Base-by-base conservation (phyloP, 1,140 invertebrate genomes). In the Drosophila ficusphila region DNA sequence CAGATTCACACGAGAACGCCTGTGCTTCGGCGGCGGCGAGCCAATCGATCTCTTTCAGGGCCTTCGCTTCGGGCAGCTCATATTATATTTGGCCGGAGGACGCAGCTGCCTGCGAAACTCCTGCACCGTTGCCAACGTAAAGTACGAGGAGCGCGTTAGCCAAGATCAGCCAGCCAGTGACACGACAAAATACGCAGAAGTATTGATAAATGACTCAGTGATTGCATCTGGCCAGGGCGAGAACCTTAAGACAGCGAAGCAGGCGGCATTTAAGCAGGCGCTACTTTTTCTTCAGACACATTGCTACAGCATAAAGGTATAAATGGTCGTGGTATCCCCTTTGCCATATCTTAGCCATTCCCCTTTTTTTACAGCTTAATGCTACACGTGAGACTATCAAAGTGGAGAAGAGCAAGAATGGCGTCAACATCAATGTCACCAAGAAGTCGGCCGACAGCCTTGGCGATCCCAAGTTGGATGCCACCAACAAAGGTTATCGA, bases 401-500 rank as follows among this genome's bases (percentile, higher is more conserved):
- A 49, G 86, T 91, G 4, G 74, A 88, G 33, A 90, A 86, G 25
- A 62, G 41, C 69, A 29, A 92, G 49, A 67, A 82, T 54, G 68
- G 57, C 60, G 51, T 90, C 23, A 69, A 90, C 29, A 78, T 86
- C 53, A 77, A 88, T 42, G 72, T 89, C 0, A 83, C 74, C 18
- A 79, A 90, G 47, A 36, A 89, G 42, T 68, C 82, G 2, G 69
- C 72, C 1, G 77, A 85, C 19, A 73, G 42, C 19, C 29, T 62
- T 5, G 72, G 31, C 2, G 81, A 88, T 7, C 57, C 83, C 27
- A 78, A 86, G 14, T 73, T 94, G 4, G 70, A 92, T 23, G 89
- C 91, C 7, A 92, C 91, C 60, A 95, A 94, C 74, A 92, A 95
- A 54, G 95, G 95, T 5, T 94, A 92, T 48, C 95, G 94, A 78